Evolutionary conservation across 2,797 vertebrate species (phyloP), one percentile per base, ranked within the genome.

Genomic region (Rhadinocentrus ornatus): DNA sequence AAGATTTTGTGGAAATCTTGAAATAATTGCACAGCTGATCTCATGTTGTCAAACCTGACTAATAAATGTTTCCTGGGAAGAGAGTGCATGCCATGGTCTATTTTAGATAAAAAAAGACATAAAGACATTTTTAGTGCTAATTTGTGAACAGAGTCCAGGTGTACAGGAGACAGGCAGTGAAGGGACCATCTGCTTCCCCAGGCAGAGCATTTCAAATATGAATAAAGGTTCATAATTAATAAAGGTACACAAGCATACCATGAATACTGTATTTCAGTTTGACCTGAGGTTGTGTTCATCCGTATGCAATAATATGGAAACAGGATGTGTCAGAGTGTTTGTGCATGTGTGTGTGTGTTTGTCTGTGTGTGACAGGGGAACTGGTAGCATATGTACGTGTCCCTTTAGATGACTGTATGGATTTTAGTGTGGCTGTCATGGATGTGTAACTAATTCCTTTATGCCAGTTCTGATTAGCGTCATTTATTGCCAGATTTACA

Each of bases 191-290:
- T 91, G 90, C 65, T 86, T 73, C 79, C 76, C 62, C 81, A 88
- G 85, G 87, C 84, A 39, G 74, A 77, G 69, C 76, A 88, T 83
- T 83, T 77, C 82, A 87, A 83, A 81, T 76, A 87, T 89, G 72
- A 89, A n/a, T n/a, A n/a, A 86, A 88, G 79, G 88, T 91, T 92
- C 83, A 91, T 77, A 70, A 90, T 81, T 91, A 82, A 83, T 76
- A 67, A 58, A 75, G 22, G 66, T 79, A 72, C 70, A 73, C 62
- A 41, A 35, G 64, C 73, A 77, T 78, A 77, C 62, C 73, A 62
- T 77, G 83, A 77, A 79, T 77, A 59, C 69, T 82, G 84, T 77
- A 66, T 80, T 70, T 79, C 55, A 75, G 46, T 2, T 32, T 37
- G 37, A 46, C 84, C 73, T 11, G 34, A 69, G 77, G 84, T 78